Evolutionary conservation across 2,797 vertebrate species (phyloP), one percentile per base, ranked within the genome.

Genomic region (Sebastes glaucus): DNA sequence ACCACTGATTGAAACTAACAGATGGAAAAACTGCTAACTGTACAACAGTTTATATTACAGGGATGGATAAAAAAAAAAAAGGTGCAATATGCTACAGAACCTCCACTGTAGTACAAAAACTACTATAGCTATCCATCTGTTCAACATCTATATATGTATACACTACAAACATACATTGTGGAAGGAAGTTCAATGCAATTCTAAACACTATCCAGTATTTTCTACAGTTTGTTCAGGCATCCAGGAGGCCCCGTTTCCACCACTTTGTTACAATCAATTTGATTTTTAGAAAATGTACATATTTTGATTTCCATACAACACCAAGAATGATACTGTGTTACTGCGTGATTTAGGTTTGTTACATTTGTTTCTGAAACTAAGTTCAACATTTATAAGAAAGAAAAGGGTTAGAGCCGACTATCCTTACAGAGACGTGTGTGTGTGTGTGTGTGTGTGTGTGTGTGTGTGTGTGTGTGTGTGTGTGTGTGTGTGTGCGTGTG

Each of bases 371-470:
- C 10, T 22, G 7, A 46, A 11, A 4, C 11, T 28, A 28, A 9
- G 20, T 22, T 71, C 10, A 3, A 38, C 14, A 27, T 13, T 4
- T 27, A 57, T 27, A 57, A 46, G 42, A 20, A 8, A 63, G 61
- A 23, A 23, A 63, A 23, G 7, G 61, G n/a, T 22, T 28, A 55
- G 7, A 62, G 55, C 9, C 1, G 23, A 46, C 7, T 25, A 32
- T 65, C 20, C 9, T 27, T 30, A 60, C 13, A 13, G 13, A 42
- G 5, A 4, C 0, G 13, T 60, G 14, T 59, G 66, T 42, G 33
- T 55, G 59, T 70, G 62, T 59, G 61, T 65, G 57, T 75, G 13
- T 65, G 61, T 65, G 62, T 75, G 13, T 65, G 38, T 68, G 57
- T 53, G 61, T 32, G 28, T 42, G 30, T 56, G 33, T 33, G 32